These are phyloP conservation scores for Bostrychus sinensis DNA, from an alignment of 2,113 vertebrate species.

Conservation along the genomic window DNA sequence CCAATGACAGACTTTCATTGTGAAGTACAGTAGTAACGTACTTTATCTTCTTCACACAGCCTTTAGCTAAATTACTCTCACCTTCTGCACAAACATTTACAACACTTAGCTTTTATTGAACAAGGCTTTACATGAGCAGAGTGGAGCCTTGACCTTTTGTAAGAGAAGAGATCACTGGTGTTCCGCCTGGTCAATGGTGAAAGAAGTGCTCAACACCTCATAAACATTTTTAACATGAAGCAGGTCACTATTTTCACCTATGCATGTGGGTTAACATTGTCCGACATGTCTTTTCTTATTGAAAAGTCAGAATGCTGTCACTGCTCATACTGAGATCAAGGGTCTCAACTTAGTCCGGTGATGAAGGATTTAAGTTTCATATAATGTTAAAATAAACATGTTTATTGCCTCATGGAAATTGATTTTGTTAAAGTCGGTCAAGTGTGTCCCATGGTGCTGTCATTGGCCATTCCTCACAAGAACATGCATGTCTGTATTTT, in stretches of 20 bases:
- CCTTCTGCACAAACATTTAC: not conserved
- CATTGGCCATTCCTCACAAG: too few species aligned
- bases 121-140: not conserved
- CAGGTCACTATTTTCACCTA: not conserved
- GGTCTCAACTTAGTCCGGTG: not conserved
- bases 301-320: not conserved
- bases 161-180: not conserved
- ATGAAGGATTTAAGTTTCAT: not conserved
- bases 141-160: not conserved
- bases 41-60: slow-evolving; percentile 13
- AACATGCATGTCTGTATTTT: too few species aligned
- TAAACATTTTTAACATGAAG: slow-evolving; percentile 3
- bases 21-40: slow-evolving; percentile 16
- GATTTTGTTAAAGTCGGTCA: not conserved
- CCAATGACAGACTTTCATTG: slow-evolving; percentile 34
- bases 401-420: slow-evolving; percentile 1
- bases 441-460: not conserved
- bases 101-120: not conserved
- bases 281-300: not conserved
- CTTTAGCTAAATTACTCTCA: slow-evolving; percentile 14
- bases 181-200: not conserved
- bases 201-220: not conserved
- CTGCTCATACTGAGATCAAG: not conserved
- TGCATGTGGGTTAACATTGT: not conserved
- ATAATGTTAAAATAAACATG: slow-evolving; percentile 9